Percentiles rank a stretch among this genome's conserved stretches.
phyloP scores from a whole-genome alignment of 2,797 vertebrate species.

The Muscicapa striata region DNA sequence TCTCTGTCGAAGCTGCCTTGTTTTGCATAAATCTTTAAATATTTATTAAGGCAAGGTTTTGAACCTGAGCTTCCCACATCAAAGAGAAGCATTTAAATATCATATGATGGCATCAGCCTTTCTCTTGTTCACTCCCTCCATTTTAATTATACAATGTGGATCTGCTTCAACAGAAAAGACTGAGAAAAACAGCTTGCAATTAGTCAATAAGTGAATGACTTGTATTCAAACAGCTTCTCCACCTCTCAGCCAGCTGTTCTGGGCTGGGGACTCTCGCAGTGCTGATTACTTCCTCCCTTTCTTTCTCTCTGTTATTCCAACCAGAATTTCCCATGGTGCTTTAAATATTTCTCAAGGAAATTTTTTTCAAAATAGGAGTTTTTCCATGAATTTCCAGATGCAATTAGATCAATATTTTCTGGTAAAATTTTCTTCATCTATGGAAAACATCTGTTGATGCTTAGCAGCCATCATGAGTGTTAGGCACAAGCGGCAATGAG shows the following conservation, averaged over 20 bases:
- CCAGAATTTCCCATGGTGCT: neutral
- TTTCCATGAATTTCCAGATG: neutral
- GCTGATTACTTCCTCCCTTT: neutral
- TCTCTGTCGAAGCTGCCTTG: neutral
- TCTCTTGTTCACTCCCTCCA: neutral
- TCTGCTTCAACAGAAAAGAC: neutral
- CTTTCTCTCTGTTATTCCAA: neutral
- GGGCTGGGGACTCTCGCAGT: neutral
- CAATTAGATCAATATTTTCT: neutral
- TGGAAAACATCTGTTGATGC: neutral
- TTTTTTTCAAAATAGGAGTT: neutral
- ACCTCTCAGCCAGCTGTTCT: neutral
- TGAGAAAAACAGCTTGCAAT: neutral
- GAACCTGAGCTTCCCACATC: constrained; percentile 29
- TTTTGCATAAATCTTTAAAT: constrained; percentile 22
- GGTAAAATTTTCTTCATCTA: neutral
- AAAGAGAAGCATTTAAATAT: constrained; percentile 15
- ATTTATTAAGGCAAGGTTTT: constrained; percentile 39
- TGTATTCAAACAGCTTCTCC: neutral
- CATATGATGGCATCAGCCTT: neutral
- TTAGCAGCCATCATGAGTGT: neutral
- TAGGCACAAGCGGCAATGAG: neutral
- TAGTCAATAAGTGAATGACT: neutral
- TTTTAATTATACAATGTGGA: neutral
- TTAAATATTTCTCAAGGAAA: neutral